These are phyloP conservation scores for Brotogeris chrysoptera DNA, from an alignment of 2,797 vertebrate species.

Conservation along the genomic window DNA sequence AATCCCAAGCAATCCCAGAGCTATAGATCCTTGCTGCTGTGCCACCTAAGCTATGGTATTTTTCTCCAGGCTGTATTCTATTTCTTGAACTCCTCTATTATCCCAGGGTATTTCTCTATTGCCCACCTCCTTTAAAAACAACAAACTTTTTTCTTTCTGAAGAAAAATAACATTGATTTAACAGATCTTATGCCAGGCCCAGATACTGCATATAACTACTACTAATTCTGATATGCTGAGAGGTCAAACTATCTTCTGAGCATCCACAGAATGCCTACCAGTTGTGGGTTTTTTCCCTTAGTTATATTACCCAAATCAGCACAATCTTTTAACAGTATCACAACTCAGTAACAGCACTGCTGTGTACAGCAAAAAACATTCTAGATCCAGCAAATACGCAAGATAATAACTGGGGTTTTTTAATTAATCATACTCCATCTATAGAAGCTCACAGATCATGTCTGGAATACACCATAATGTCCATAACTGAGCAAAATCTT, in stretches of 20 bases:
- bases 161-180: neutral
- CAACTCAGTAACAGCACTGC: neutral
- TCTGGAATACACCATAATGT: neutral
- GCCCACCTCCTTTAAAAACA: neutral
- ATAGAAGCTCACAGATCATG: neutral
- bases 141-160: neutral
- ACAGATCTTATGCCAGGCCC: neutral
- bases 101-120: neutral
- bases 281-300: neutral
- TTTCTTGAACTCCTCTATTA: neutral
- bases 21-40: neutral
- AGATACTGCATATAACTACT: neutral
- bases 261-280: neutral
- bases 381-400: neutral
- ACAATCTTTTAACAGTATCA: neutral
- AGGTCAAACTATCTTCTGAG: neutral
- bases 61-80: neutral
- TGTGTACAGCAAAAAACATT: neutral
- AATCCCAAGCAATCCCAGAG: neutral
- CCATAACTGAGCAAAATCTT: neutral
- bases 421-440: neutral
- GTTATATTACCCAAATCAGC: neutral
- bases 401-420: neutral
- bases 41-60: neutral
- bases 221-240: neutral